A percentile compares a stretch with the other conserved stretches of the same genome.
These are phyloP conservation scores for Clarias batrachus DNA, from an alignment of 2,113 vertebrate species.

Conservation along the genomic window DNA sequence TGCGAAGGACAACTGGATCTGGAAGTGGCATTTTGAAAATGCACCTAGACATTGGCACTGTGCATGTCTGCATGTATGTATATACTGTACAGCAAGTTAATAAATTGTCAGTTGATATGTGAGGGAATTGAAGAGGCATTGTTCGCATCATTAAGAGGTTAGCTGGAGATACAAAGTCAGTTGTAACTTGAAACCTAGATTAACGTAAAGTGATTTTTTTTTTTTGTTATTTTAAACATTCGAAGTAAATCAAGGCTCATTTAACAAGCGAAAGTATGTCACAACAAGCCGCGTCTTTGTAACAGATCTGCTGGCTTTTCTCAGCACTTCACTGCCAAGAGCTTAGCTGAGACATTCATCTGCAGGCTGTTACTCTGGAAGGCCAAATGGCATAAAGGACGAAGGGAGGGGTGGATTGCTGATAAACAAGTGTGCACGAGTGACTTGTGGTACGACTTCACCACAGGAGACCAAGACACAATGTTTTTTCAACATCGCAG, in stretches of 20 bases:
- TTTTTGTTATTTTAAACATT: neutral
- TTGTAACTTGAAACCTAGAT: neutral
- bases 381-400: constrained; percentile 26
- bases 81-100: constrained; percentile 11
- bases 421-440: constrained; percentile 34
- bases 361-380: constrained; percentile 29
- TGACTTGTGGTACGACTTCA: constrained; percentile 16
- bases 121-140: neutral
- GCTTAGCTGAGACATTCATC: constrained; percentile 25
- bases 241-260: neutral
- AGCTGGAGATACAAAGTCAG: constrained; percentile 17
- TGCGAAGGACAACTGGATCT: constrained; percentile 48
- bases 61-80: constrained; percentile 36
- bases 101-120: constrained; percentile 6
- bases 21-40: constrained; percentile 57
- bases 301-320: constrained; percentile 38
- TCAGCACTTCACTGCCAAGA: constrained; percentile 11
- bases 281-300: constrained; percentile 8
- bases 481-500: constrained; percentile 22
- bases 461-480: neutral
- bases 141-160: neutral
- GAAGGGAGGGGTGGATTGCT: constrained; percentile 10
- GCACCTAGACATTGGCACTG: constrained; percentile 30
- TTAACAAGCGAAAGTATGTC: constrained; percentile 14
- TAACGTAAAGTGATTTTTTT: neutral